Evolutionary conservation across 2,113 vertebrate species (phyloP), one percentile per base, ranked within the genome.

Genomic region (Chrysemys picta): DNA sequence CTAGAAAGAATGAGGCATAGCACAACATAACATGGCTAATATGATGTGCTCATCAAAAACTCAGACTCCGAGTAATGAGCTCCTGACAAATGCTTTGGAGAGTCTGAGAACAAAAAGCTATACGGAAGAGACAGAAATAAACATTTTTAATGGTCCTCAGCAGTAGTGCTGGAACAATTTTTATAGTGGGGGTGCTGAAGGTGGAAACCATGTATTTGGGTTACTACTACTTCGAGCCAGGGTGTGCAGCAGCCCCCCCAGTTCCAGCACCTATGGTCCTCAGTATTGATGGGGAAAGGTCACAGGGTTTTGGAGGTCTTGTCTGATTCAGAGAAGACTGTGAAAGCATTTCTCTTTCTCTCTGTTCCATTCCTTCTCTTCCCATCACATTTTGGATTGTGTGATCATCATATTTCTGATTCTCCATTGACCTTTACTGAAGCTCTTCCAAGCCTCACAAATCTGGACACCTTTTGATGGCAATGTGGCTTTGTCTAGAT

Each of bases 41-140:
- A 80, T 1, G 49, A 84, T 86, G 81, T 84, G 89, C 95, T 97
- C 95, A 94, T 69, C 95, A 88, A 94, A 89, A 38, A 85, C 91
- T 89, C 87, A 94, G 80, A 6, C 83, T 45, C n/a, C 54, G 80
- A 91, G 76, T 76, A 91, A 95, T 16, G 62, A 57, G 85, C 24
- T 75, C 53, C 96, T 96, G 90, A 95, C 89, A 96, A 96, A 92
- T 85, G 82, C 94, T 94, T 94, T 59, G 0, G 80, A 95, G 96
- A 95, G 88, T 1, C 12, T 9, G 22, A 88, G 53, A 82, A 78
- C 42, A 14, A 45, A 89, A 50, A 80, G 76, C 14, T 27, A 50
- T 52, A 79, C 49, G 25, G 13, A 38, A n/a, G 75, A 85, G 49
- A 84, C 81, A 92, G 59, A 89, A 52, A 53, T 2, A 29, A 83